Base-by-base conservation (phyloP, 1,140 invertebrate species). In the Elysia chlorotica region DNA sequence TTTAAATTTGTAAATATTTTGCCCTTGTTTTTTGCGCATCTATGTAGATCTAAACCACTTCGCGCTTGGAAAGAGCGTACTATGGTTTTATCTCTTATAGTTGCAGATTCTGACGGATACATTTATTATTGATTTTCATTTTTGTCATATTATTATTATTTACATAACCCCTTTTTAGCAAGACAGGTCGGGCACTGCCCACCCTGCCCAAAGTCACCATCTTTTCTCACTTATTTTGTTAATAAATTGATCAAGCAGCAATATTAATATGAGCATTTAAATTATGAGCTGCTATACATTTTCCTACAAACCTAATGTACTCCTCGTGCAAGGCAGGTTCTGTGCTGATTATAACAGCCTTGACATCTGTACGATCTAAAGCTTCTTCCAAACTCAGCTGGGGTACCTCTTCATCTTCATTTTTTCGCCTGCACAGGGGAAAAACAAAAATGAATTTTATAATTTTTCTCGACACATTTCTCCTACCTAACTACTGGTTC, bases 341-440 rank as follows among this genome's bases (percentile, higher is more conserved):
- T 56, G 79, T 76, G 48, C 77, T 74, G 6, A 81, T 66, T 38
- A 79, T 65, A 17, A 81, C 33, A 17, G 65, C 76, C 57, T 77
- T 37, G 31, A 81, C 73, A 65, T 81, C 79, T 38, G 65, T 19
- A 33, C 67, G 25, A 0, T 31, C 23, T 35, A 81, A 31, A 41
- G 74, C 76, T 30, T 81, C 77, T 6, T 77, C 72, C 30, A 76
- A 70, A 6, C 56, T 72, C 17, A 77, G 56, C 17, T 61, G 59
- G 3, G 25, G 19, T 2, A 76, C 72, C 23, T 59, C 75, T 36
- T 72, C 68, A 41, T 74, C 63, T 6, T 76, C 74, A 0, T 75
- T 25, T 5, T 59, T 28, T n/a, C 75, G 62, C 66, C 74, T 76
- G 62, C 33, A 68, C 68, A 4, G 25, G 30, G 25, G 61, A 25